phyloP scores from a whole-genome alignment of 1,140 invertebrate genomes.

The Drosophila guanche region DNA sequence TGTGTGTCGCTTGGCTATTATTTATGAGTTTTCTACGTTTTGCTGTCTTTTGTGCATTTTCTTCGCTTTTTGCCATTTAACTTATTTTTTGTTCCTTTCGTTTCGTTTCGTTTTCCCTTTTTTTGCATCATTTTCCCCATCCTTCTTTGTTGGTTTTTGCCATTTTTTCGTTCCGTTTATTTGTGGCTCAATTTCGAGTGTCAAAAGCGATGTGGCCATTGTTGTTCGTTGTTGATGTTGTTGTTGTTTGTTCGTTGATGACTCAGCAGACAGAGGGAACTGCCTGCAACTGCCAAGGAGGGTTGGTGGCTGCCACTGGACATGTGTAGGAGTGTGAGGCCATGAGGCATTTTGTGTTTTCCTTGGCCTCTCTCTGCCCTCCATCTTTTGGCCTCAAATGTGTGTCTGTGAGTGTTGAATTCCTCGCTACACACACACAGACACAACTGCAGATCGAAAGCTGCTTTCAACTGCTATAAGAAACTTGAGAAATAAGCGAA shows the following conservation, averaged over 20 bases:
- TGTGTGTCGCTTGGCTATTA: slow-evolving; percentile 47
- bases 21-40: slow-evolving; percentile 77
- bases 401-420: slow-evolving; percentile 30
- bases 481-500: slow-evolving; percentile 11
- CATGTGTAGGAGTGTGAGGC: background rate
- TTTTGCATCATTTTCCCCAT: background rate
- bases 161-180: slow-evolving; percentile 21
- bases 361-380: slow-evolving; percentile 14
- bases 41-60: slow-evolving; percentile 71
- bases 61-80: slow-evolving; percentile 70
- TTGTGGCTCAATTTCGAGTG: slow-evolving; percentile 76
- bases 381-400: slow-evolving; percentile 33
- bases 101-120: slow-evolving; percentile 64
- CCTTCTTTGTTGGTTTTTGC: background rate
- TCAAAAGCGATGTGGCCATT: slow-evolving; percentile 48
- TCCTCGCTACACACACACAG: background rate
- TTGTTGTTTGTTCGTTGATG: slow-evolving; percentile 46
- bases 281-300: slow-evolving; percentile 1
- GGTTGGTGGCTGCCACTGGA: background rate
- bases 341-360: background rate
- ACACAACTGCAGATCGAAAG: slow-evolving; percentile 25
- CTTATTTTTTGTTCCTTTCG: slow-evolving; percentile 49
- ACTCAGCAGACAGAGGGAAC: slow-evolving; percentile 50
- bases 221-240: slow-evolving; percentile 31
- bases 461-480: no score